Evolutionary conservation across 1,140 invertebrate genomes (phyloP), one percentile per base, ranked within the genome.

Genomic region (Brachionus rubens): DNA sequence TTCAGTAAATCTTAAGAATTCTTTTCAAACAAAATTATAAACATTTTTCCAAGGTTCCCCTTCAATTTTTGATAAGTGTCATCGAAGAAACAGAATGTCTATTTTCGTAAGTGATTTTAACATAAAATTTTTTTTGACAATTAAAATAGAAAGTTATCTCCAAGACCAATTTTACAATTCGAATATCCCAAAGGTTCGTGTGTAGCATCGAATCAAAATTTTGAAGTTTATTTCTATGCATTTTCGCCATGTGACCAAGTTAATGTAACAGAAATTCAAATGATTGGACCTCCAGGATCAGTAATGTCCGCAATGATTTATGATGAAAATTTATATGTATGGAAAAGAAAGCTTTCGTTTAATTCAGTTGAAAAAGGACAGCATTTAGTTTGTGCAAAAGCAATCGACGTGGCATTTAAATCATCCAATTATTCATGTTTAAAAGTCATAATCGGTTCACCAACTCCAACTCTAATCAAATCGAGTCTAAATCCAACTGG

Each of bases 201-300:
- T 41, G 14, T 72, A 26, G 68, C 33, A 4, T 14, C 47, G 10
- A 16, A 72, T 41, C 24, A 72, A 19, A 33, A 36, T 33, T 10
- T 72, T n/a, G 41, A 40, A 12, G 36, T 54, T 19, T 19, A 9
- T 40, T 40, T 50, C 50, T 50, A 24, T 36, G 68, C 68, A 12
- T n/a, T 6, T n/a, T 28, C 50, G 3, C 10, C 40, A 19, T 72
- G 68, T 52, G 5, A 24, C 7, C 5, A 40, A 24, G 46, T 36
- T 2, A 72, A 72, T 14, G 50, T 72, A 72, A 72, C 68, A 21
- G 68, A 72, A 48, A 72, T 72, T 72, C 43, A 30, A 50, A 50
- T 72, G 10, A 54, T 72, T 14, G 46, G 68, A 4, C 43, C 46
- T 9, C 46, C 68, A 5, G 68, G 68, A 16, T 40, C 50, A 40